Conservation (phyloP, 2,113 vertebrate genomes). For the Daubentonia madagascariensis region DNA sequence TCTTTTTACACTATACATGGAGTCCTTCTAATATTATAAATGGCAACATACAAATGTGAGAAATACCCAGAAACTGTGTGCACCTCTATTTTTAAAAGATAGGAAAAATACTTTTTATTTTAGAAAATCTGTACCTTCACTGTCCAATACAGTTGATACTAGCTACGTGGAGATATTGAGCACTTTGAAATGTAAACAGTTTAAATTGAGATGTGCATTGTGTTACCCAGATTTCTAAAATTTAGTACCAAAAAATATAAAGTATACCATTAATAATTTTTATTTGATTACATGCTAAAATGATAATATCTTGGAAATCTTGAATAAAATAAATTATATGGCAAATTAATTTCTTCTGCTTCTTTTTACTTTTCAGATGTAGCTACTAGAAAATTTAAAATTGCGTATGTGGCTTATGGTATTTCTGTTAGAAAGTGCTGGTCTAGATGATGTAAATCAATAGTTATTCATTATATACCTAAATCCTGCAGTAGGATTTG, state of each 20-base stretch:
- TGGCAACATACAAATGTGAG: not conserved
- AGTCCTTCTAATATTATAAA: not conserved
- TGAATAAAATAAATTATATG: not conserved
- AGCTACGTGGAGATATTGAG: not conserved
- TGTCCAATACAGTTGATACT: not conserved
- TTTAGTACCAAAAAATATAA: not conserved
- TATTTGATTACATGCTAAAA: not conserved
- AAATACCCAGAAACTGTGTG: not conserved
- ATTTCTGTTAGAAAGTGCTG: not conserved
- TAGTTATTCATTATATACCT: not conserved
- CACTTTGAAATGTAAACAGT: not conserved
- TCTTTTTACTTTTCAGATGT: not conserved
- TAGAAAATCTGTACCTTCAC: not conserved
- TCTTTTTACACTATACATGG: not conserved
- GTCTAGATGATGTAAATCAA: not conserved
- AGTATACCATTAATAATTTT: not conserved
- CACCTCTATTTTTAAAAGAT: not conserved
- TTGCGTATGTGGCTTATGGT: not conserved
- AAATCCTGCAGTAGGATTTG: not conserved
- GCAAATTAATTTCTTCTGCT: not conserved
- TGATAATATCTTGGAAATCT: not conserved
- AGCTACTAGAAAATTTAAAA: not conserved
- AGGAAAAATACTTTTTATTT: not conserved
- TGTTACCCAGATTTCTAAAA: not conserved
- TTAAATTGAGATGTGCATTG: not conserved